Conservation (phyloP, 2,888 invertebrate species). For the Eudasyphora cyanicolor region DNA sequence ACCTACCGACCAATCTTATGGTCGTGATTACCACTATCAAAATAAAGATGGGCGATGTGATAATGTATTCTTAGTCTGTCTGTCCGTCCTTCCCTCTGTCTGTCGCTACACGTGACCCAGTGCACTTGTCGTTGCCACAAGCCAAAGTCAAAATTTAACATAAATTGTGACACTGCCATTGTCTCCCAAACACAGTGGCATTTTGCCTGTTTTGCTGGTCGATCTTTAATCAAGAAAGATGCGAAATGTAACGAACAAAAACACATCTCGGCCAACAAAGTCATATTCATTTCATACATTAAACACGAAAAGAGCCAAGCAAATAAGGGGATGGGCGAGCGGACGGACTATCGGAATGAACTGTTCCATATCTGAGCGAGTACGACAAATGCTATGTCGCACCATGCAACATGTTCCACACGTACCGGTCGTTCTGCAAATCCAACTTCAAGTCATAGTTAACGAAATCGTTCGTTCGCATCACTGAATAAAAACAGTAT, state of each 20-base stretch:
- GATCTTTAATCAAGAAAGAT: background rate
- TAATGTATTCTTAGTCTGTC: background rate
- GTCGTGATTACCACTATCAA: constrained; percentile 8
- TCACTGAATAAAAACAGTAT: background rate
- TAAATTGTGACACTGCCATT: constrained; percentile 2
- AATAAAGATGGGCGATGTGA: background rate
- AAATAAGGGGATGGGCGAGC: background rate
- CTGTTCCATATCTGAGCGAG: background rate
- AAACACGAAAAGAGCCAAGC: background rate
- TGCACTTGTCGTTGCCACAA: constrained; percentile 26
- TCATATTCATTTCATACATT: no score
- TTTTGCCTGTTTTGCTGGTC: no score
- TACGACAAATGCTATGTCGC: background rate
- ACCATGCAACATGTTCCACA: background rate
- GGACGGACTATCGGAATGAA: no score
- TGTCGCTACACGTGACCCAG: constrained; percentile 28
- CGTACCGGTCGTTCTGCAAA: background rate
- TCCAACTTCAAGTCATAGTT: background rate
- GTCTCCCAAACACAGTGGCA: background rate
- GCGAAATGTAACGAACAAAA: background rate
- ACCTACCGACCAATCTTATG: background rate
- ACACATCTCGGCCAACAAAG: background rate
- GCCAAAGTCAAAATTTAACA: constrained; percentile 12
- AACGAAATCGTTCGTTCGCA: background rate
- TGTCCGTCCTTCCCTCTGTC: background rate